Conservation (phyloP, 2,888 invertebrate genomes). For the Linnaemya vulpina region DNA sequence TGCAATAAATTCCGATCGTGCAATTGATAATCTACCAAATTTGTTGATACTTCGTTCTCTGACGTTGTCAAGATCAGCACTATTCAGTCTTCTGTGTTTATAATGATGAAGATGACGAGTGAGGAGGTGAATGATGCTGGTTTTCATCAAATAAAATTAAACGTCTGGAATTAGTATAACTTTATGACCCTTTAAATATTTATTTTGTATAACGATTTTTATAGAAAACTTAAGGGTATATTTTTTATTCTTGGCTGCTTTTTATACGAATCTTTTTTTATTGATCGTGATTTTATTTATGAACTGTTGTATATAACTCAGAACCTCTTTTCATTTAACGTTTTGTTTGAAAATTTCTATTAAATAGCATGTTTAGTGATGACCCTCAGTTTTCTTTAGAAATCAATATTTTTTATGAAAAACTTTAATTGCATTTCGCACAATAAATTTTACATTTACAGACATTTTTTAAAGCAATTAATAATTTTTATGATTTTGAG, state of each 20-base stretch:
- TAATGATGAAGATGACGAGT: not conserved
- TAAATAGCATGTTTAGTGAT: conserved; percentile 75
- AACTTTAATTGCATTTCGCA: conserved; percentile 76
- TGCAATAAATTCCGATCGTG: conserved; percentile 47
- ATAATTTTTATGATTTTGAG: conserved; percentile 80
- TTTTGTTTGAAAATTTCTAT: conserved; percentile 53
- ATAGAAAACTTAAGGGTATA: conserved; percentile 59
- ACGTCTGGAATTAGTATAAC: conserved; percentile 36
- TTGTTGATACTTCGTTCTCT: conserved; percentile 1
- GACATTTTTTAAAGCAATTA: conserved; percentile 75
- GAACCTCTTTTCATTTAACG: conserved; percentile 58
- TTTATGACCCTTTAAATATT: conserved; percentile 57
- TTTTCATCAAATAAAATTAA: conserved; percentile 30
- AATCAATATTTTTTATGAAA: conserved; percentile 52
- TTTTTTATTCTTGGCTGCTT: conserved; percentile 42
- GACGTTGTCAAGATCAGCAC: conserved; percentile 12
- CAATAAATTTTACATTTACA: conserved; percentile 77
- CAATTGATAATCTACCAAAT: conserved; percentile 54
- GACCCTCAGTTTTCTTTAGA: conserved; percentile 55
- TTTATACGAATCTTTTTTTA: conserved; percentile 34
- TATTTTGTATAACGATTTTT: not conserved
- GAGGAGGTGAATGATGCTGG: conserved; percentile 49
- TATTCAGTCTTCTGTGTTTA: not conserved
- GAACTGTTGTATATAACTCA: conserved; percentile 55
- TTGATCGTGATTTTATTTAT: conserved; percentile 60